These are phyloP conservation scores for Artemia sinica DNA, from an alignment of 2,888 invertebrate genomes.

Conservation along the genomic window DNA sequence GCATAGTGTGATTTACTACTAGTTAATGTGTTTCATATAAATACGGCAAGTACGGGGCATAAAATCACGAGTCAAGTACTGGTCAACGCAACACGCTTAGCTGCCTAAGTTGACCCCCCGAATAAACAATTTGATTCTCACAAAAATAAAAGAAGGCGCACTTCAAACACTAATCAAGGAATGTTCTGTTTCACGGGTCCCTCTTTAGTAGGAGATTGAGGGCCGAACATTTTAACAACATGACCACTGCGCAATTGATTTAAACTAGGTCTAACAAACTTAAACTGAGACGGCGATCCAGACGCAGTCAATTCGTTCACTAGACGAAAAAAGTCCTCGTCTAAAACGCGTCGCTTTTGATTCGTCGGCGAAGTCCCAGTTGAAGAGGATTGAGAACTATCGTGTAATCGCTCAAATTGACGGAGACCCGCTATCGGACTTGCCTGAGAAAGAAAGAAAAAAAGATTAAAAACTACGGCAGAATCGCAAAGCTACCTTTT, in stretches of 20 bases:
- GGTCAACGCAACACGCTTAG: background rate
- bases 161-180: background rate
- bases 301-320: background rate
- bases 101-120: background rate
- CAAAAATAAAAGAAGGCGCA: background rate
- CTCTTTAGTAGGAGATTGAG: background rate
- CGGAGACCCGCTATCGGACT: background rate
- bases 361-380: conserved; percentile 5
- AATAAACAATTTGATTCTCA: conserved; percentile 12
- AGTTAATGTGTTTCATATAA: background rate
- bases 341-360: conserved; percentile 8
- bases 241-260: background rate
- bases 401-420: conserved; percentile 7
- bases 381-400: background rate
- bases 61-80: background rate
- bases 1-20: background rate
- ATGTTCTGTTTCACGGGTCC: conserved; percentile 8
- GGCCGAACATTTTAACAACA: background rate
- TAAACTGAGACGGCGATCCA: background rate
- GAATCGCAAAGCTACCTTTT: too few relatives aligned
- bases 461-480: too few relatives aligned
- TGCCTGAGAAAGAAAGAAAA: too few relatives aligned
- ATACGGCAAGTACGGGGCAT: background rate
- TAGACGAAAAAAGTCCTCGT: conserved; percentile 8
- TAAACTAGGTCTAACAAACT: background rate